Conservation (phyloP, 2,888 invertebrate species). For the Sesia apiformis region DNA sequence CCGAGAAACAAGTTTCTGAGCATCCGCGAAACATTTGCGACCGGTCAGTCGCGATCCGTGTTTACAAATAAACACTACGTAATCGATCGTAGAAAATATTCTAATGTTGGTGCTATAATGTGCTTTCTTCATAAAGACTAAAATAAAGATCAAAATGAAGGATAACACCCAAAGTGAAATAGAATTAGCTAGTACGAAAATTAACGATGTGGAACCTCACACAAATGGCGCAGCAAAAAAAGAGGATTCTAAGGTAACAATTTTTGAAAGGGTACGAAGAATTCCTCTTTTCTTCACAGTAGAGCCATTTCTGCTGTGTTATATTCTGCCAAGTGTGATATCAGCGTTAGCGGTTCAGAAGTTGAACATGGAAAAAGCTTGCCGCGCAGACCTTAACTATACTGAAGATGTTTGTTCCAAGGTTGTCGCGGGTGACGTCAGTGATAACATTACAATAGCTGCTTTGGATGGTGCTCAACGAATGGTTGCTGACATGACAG, state of each 20-base stretch:
- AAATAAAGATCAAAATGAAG: conserved; percentile 18
- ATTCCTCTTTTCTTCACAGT: conserved; percentile 66
- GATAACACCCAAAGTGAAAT: conserved; percentile 17
- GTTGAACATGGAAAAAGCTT: conserved; percentile 74
- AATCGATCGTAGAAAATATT: neutral
- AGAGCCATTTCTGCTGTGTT: conserved; percentile 78
- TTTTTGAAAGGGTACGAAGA: conserved; percentile 17
- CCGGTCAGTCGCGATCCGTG: conserved; percentile 22
- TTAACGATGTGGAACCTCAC: conserved; percentile 10
- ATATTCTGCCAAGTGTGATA: conserved; percentile 75
- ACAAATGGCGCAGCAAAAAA: conserved; percentile 8
- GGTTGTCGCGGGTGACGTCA: conserved; percentile 36
- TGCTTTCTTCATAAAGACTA: neutral
- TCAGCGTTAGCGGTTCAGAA: conserved; percentile 73
- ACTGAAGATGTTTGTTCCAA: conserved; percentile 63
- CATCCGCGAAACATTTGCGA: conserved; percentile 9
- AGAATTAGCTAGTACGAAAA: conserved; percentile 14
- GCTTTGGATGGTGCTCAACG: conserved; percentile 52
- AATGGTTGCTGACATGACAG: conserved; percentile 66
- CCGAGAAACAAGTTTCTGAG: conserved; percentile 23
- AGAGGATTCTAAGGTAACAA: conserved; percentile 11
- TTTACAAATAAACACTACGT: conserved; percentile 23
- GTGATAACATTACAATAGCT: conserved; percentile 35
- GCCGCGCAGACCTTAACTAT: conserved; percentile 63
- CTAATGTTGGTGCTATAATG: neutral